These are phyloP conservation scores for Xenus cinereus DNA, from an alignment of 2,113 vertebrate genomes.

Conservation along the genomic window DNA sequence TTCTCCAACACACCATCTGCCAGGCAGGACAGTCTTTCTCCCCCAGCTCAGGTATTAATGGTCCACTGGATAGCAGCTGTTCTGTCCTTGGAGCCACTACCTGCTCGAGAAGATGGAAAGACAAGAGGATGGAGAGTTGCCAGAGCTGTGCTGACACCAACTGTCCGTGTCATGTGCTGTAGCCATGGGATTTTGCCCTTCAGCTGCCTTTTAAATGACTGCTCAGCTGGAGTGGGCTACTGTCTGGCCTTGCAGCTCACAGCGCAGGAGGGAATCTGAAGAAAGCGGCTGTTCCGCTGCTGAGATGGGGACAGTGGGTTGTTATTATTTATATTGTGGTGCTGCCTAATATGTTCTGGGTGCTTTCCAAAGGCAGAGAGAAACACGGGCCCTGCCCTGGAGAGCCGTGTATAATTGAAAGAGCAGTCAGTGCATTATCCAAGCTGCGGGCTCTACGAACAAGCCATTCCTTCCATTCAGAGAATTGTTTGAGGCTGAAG, in stretches of 20 bases:
- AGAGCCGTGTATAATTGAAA: constrained; percentile 19
- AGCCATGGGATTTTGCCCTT: constrained; percentile 27
- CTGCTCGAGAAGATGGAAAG: background rate
- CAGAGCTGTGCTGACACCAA: background rate
- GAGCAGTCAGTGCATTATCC: constrained; percentile 29
- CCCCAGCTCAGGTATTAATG: too few species aligned
- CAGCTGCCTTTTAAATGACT: background rate
- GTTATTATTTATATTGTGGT: constrained; percentile 60
- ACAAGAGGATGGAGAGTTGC: background rate
- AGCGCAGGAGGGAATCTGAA: constrained; percentile 21
- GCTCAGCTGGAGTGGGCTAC: constrained; percentile 59
- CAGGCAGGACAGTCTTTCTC: background rate
- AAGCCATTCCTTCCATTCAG: constrained; percentile 30
- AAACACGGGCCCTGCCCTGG: background rate
- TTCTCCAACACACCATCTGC: background rate
- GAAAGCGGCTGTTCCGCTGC: constrained; percentile 4
- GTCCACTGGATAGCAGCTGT: background rate
- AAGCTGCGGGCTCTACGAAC: background rate
- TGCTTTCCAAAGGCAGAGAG: constrained; percentile 38
- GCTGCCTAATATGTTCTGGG: constrained; percentile 39
- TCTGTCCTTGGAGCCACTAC: background rate
- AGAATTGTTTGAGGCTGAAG: constrained; percentile 35
- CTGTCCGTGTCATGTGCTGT: background rate
- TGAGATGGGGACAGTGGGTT: constrained; percentile 51
- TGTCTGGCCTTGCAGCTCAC: constrained; percentile 50